These are phyloP conservation scores for Strongylocentrotus purpuratus DNA, from an alignment of 35 echinoderm and acorn worm species.

Conservation along the genomic window DNA sequence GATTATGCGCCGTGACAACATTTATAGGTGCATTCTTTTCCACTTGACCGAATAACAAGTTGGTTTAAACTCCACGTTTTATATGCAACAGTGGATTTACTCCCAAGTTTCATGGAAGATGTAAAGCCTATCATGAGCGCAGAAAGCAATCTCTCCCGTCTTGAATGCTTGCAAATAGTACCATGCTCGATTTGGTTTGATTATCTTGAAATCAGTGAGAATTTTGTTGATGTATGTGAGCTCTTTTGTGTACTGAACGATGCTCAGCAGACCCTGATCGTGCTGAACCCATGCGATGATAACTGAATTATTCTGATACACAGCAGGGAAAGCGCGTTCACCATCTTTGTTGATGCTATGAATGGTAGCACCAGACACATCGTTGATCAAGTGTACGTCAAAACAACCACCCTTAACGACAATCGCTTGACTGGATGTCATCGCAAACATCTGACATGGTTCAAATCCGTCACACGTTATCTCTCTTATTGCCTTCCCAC, in stretches of 20 bases:
- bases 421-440: background rate
- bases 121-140: background rate
- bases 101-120: background rate
- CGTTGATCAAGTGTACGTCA: background rate
- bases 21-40: too few species aligned
- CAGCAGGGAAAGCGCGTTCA: background rate
- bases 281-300: constrained; percentile 21
- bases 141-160: background rate
- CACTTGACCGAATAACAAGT: too few species aligned
- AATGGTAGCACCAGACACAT: background rate
- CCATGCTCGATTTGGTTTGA: background rate
- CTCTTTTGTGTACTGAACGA: background rate
- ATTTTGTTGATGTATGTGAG: background rate
- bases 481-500: background rate
- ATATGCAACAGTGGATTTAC: too few species aligned
- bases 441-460: background rate
- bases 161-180: background rate
- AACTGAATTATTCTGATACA: background rate
- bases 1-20: too few species aligned
- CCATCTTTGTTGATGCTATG: background rate
- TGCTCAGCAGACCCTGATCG: background rate
- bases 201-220: background rate
- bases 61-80: too few species aligned
- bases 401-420: background rate
- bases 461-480: background rate